phyloP scores from a whole-genome alignment of 2,113 vertebrate genomes.

The Zingel zingel region DNA sequence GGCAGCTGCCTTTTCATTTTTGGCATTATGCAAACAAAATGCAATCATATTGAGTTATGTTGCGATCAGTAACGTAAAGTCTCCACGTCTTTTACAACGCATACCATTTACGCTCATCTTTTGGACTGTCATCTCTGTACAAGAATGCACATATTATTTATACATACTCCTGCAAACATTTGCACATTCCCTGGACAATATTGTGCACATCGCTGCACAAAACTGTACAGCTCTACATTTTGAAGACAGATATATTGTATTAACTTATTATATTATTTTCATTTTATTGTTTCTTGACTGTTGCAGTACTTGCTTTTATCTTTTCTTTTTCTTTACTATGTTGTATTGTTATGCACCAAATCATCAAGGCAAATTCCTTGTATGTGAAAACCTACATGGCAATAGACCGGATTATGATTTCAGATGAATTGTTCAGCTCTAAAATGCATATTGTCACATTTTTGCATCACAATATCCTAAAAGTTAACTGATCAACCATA shows the following conservation, averaged over 20 bases:
- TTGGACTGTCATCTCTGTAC: background rate
- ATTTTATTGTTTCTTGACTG: background rate
- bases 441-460: background rate
- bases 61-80: background rate
- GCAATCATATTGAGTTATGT: background rate
- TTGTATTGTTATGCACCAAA: background rate
- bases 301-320: background rate
- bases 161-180: background rate
- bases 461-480: background rate
- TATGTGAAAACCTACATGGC: background rate
- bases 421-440: background rate
- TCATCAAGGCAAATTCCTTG: background rate
- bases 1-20: background rate
- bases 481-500: no score
- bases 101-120: background rate
- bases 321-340: background rate
- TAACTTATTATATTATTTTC: background rate
- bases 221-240: background rate
- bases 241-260: background rate
- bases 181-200: no score
- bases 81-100: background rate
- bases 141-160: background rate
- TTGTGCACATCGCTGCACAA: no score
- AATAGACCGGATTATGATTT: background rate
- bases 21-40: background rate